These are phyloP conservation scores for Sparus aurata DNA, from an alignment of 2,797 vertebrate species.

Conservation along the genomic window DNA sequence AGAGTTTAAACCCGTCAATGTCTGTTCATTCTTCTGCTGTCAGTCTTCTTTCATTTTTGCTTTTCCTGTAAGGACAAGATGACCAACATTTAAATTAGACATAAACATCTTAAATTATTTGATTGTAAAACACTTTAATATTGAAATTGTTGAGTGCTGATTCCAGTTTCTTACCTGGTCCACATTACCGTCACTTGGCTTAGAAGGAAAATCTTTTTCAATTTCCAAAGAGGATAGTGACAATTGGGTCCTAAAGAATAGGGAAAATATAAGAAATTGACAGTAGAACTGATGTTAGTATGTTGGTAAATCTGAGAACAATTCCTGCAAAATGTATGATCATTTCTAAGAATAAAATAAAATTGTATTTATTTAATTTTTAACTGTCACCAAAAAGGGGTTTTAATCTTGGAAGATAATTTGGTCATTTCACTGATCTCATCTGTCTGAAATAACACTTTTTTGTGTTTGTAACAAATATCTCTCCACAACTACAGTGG, in stretches of 20 bases:
- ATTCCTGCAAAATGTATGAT: not conserved
- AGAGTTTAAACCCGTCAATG: not conserved
- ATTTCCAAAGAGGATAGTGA: accelerated
- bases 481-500: too few relatives aligned
- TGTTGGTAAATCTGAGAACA: not conserved
- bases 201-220: accelerated
- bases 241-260: accelerated
- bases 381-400: too few relatives aligned
- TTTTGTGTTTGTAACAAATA: too few relatives aligned
- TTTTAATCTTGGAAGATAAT: too few relatives aligned
- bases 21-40: not conserved
- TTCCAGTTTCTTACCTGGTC: not conserved
- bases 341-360: not conserved
- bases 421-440: too few relatives aligned
- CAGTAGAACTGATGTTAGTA: not conserved
- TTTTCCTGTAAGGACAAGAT: not conserved
- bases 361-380: too few relatives aligned
- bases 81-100: not conserved
- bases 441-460: too few relatives aligned
- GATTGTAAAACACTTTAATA: not conserved
- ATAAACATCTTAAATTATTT: not conserved
- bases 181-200: accelerated
- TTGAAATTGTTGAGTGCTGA: not conserved
- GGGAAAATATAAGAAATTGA: not conserved
- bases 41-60: not conserved